Conservation (phyloP, 2,113 vertebrate genomes). For the Hypomesus transpacificus region DNA sequence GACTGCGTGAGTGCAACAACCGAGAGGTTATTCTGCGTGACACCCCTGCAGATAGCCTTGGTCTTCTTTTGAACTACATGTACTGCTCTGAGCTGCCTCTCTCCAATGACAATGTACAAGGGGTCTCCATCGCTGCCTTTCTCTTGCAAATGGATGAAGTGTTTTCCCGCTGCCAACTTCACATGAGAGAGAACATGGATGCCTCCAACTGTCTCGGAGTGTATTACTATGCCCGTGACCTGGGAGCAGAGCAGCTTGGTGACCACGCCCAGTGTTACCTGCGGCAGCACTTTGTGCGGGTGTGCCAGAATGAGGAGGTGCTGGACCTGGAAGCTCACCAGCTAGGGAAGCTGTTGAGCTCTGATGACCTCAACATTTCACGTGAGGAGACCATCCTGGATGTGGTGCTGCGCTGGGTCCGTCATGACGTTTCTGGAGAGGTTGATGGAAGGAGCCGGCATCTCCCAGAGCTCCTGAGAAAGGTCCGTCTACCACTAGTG, state of each 20-base stretch:
- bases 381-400: constrained; percentile 91
- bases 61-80: constrained; percentile 83
- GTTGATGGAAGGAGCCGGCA: constrained; percentile 65
- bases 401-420: constrained; percentile 87
- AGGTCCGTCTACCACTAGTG: constrained; percentile 84
- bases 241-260: constrained; percentile 86
- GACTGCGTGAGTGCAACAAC: constrained; percentile 81
- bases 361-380: constrained; percentile 92
- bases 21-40: constrained; percentile 82
- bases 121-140: constrained; percentile 83
- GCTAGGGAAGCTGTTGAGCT: constrained; percentile 79
- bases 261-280: constrained; percentile 82
- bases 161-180: constrained; percentile 79
- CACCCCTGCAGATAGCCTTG: constrained; percentile 81
- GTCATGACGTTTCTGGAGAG: constrained; percentile 56
- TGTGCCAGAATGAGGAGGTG: constrained; percentile 88
- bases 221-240: constrained; percentile 88
- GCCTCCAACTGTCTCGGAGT: constrained; percentile 91
- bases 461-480: constrained; percentile 83
- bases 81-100: constrained; percentile 82
- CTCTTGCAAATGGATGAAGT: constrained; percentile 94
- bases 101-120: constrained; percentile 81
- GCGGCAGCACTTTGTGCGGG: constrained; percentile 88
- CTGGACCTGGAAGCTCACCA: constrained; percentile 87
- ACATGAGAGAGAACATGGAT: constrained; percentile 95